phyloP scores from a whole-genome alignment of 2,888 invertebrate genomes.

The Apocheima hispidaria region DNA sequence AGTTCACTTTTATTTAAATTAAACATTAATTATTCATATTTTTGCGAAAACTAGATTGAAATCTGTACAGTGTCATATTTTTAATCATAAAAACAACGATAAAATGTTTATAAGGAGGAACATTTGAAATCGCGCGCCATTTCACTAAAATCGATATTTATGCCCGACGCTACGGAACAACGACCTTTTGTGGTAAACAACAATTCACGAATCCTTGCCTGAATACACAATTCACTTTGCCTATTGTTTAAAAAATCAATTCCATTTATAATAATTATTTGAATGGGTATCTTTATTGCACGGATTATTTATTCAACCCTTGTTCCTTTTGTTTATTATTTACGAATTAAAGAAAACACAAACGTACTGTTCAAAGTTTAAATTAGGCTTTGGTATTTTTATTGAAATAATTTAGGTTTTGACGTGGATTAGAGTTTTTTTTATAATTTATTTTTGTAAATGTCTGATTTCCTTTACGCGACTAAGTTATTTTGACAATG shows the following conservation, averaged over 20 bases:
- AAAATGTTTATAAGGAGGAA: conserved; percentile 34
- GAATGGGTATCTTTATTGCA: conserved; percentile 16
- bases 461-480: conserved; percentile 57
- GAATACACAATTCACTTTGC: conserved; percentile 20
- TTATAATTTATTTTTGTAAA: conserved; percentile 48
- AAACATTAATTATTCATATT: not conserved
- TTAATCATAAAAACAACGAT: conserved; percentile 1
- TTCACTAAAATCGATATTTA: conserved; percentile 75
- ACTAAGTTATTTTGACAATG: conserved; percentile 78
- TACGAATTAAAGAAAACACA: conserved; percentile 16
- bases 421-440: not conserved
- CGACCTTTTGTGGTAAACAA: conserved; percentile 62
- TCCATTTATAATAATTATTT: conserved; percentile 6
- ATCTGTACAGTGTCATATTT: not conserved
- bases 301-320: conserved; percentile 17
- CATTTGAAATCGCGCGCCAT: conserved; percentile 69
- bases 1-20: too few relatives aligned
- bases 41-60: not conserved
- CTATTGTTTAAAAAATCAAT: conserved; percentile 26
- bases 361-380: not conserved
- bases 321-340: conserved; percentile 36
- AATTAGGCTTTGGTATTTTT: not conserved
- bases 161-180: conserved; percentile 66
- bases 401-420: not conserved
- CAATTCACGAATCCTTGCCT: conserved; percentile 32